phyloP scores from a whole-genome alignment of 2,888 invertebrate genomes.

The Lissonota sp. region DNA sequence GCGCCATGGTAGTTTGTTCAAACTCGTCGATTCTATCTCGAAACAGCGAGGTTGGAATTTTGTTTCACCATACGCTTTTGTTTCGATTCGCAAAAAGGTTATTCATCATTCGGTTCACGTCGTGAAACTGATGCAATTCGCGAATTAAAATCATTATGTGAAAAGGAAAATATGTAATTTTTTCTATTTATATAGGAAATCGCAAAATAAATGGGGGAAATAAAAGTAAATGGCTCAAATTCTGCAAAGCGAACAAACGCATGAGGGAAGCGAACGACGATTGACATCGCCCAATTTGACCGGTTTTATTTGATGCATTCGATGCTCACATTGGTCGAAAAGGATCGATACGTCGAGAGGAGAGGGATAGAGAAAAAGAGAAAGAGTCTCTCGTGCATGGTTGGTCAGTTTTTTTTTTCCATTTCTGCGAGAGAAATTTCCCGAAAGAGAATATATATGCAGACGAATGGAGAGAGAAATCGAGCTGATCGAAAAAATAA shows the following conservation, averaged over 20 bases:
- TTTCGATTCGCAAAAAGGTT: constrained; percentile 7
- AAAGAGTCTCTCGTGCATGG: constrained; percentile 33
- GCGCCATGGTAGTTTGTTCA: constrained; percentile 5
- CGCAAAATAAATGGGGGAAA: background rate
- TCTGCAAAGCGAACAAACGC: constrained; percentile 9
- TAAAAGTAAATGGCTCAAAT: too few relatives aligned
- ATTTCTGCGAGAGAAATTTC: constrained; percentile 52
- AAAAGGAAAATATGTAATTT: background rate
- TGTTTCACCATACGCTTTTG: constrained; percentile 1
- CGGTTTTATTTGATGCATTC: constrained; percentile 59
- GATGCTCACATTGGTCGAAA: constrained; percentile 31
- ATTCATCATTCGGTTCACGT: background rate
- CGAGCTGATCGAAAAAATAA: constrained; percentile 50
- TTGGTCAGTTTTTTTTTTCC: constrained; percentile 34
- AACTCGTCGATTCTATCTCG: constrained; percentile 16
- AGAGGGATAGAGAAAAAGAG: too few relatives aligned
- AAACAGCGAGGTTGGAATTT: background rate
- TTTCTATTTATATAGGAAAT: background rate
- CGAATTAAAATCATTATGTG: background rate
- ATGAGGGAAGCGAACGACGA: constrained; percentile 29
- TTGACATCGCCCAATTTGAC: constrained; percentile 62
- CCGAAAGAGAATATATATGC: constrained; percentile 40
- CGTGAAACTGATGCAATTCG: background rate
- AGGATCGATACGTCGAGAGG: constrained; percentile 42
- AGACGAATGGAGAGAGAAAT: constrained; percentile 43